Evolutionary conservation across 53 echinoderm and acorn worm species (phyloP).

Genomic region (Echinarachnius parma): DNA sequence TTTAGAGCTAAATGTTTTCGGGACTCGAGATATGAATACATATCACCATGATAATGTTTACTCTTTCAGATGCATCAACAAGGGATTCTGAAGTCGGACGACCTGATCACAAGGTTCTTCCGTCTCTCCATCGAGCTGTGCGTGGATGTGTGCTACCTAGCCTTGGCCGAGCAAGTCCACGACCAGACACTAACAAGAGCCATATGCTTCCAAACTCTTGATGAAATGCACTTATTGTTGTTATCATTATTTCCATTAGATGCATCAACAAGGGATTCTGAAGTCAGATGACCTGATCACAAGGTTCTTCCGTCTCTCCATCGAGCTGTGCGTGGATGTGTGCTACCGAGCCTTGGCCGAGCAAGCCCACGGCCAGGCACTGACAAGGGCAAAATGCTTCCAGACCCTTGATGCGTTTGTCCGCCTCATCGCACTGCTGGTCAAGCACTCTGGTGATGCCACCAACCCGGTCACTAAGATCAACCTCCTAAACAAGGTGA

Average conservation of each 20-base stretch:
- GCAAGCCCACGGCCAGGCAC: constrained; percentile 85
- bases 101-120: constrained; percentile 99
- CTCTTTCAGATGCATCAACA: constrained; percentile 99
- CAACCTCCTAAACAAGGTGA: constrained; percentile 92
- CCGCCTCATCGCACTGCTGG: constrained; percentile 85
- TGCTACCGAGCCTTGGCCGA: constrained; percentile 92
- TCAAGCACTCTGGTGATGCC: constrained; percentile 97
- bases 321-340: constrained; percentile 97
- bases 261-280: constrained; percentile 99
- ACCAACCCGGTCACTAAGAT: constrained; percentile 98
- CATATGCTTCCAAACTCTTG: constrained; percentile 98
- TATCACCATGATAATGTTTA: too few relatives aligned
- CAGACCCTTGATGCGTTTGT: constrained; percentile 98
- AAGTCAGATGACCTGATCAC: constrained; percentile 99
- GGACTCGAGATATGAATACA: too few relatives aligned
- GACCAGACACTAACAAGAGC: constrained; percentile 88
- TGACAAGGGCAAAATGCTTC: constrained; percentile 97
- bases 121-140: constrained; percentile 99
- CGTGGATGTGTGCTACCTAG: constrained; percentile 94
- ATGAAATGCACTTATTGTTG: too few relatives aligned
- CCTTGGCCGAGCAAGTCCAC: constrained; percentile 86
- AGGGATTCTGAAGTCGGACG: constrained; percentile 97
- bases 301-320: constrained; percentile 98
- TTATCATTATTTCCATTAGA: too few relatives aligned
- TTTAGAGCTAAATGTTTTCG: too few relatives aligned